Evolutionary conservation across 2,113 vertebrate species (phyloP).

Genomic region (Coptodon rendalli): DNA sequence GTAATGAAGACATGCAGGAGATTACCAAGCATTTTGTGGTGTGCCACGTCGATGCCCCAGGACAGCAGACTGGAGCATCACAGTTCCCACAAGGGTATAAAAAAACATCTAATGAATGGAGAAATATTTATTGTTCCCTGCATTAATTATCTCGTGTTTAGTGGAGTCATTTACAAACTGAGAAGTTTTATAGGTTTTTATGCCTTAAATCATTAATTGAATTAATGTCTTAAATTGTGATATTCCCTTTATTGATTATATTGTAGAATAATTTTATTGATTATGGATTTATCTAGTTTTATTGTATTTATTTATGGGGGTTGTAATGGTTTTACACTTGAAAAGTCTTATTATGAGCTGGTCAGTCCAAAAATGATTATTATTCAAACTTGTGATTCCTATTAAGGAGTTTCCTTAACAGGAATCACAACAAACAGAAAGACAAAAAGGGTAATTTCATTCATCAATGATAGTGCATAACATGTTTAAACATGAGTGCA

Average conservation of each 20-base stretch:
- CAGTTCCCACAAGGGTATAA: slow-evolving; percentile 93
- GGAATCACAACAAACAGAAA: neutral
- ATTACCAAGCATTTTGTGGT: slow-evolving; percentile 98
- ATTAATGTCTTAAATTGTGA: neutral
- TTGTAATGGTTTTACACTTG: neutral
- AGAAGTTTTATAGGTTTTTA: neutral
- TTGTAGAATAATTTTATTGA: neutral
- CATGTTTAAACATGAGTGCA: neutral
- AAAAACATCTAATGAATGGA: neutral
- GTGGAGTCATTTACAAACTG: neutral
- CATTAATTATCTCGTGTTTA: neutral
- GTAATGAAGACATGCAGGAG: slow-evolving; percentile 97
- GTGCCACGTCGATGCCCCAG: slow-evolving; percentile 91
- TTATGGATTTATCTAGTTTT: neutral
- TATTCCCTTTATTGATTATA: neutral
- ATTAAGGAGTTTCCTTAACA: neutral
- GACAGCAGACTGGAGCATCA: slow-evolving; percentile 85
- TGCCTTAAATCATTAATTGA: neutral
- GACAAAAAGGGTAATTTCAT: neutral
- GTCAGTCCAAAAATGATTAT: neutral
- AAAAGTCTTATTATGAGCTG: neutral
- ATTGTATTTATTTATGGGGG: neutral
- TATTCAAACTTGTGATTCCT: neutral
- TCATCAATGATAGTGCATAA: neutral
- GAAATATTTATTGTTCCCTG: neutral